Percentiles rank a stretch among this genome's conserved stretches.
These are phyloP conservation scores for Uropetala carovei DNA, from an alignment of 2,888 invertebrate species.

Conservation along the genomic window DNA sequence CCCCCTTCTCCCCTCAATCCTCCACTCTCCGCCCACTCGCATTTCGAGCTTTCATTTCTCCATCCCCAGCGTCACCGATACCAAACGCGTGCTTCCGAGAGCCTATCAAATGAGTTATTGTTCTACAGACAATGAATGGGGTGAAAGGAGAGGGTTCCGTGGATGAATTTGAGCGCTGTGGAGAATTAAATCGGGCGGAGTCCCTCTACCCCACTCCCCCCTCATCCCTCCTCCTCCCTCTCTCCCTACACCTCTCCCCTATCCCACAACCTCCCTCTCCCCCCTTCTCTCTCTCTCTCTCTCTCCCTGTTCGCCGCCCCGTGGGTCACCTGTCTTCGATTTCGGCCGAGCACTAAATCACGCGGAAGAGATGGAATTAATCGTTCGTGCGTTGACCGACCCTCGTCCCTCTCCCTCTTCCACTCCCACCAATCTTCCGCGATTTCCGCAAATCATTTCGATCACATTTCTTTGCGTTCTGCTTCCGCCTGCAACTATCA, in stretches of 20 bases:
- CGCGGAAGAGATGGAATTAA: constrained; percentile 42
- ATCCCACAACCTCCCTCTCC: not conserved
- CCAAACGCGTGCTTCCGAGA: constrained; percentile 56
- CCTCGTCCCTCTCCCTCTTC: not conserved
- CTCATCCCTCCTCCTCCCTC: not conserved
- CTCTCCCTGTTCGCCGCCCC: not conserved
- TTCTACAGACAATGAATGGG: constrained; percentile 36
- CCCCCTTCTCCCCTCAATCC: not conserved
- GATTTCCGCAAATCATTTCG: not conserved
- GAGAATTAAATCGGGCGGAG: constrained; percentile 40
- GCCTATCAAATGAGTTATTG: constrained; percentile 52
- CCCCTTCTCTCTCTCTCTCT: not conserved
- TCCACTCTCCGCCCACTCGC: not conserved
- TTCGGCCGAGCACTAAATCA: constrained; percentile 48
- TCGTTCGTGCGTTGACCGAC: not conserved
- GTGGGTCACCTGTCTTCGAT: constrained; percentile 59
- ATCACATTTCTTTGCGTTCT: not conserved
- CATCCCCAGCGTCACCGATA: constrained; percentile 8
- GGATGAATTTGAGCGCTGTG: constrained; percentile 23
- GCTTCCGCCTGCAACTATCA: not conserved
- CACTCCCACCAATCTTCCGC: not conserved
- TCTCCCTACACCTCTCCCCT: not conserved
- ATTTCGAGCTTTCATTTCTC: constrained; percentile 9
- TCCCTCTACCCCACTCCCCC: not conserved
- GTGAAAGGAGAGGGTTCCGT: not conserved